Percentiles rank a stretch among this genome's conserved stretches.
Conservation (phyloP, 2,113 vertebrate genomes). For the Crocuta crocuta region DNA sequence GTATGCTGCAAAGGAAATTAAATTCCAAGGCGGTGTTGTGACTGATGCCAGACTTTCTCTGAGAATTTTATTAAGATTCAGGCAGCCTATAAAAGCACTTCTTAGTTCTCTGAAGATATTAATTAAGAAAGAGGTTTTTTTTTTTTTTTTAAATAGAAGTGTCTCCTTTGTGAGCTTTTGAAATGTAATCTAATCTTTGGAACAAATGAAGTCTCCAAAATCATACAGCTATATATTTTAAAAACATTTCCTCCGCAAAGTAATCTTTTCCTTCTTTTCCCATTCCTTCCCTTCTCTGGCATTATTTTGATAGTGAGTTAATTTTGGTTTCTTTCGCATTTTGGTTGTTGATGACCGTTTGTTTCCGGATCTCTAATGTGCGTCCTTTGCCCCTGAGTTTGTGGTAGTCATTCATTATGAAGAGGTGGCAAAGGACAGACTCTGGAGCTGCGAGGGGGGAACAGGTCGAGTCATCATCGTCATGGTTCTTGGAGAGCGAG, state of each 20-base stretch:
- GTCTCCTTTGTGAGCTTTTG: constrained; percentile 53
- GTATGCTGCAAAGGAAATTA: constrained; percentile 64
- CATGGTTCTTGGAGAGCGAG: not conserved
- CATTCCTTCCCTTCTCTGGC: not conserved
- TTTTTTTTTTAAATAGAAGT: not conserved
- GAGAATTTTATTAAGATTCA: constrained; percentile 71
- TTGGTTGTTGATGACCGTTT: not conserved
- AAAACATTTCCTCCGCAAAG: constrained; percentile 25
- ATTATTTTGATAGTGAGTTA: constrained; percentile 55
- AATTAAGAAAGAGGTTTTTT: not conserved
- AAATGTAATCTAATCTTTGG: constrained; percentile 50
- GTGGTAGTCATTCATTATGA: not conserved
- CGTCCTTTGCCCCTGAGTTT: not conserved
- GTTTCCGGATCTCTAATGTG: not conserved
- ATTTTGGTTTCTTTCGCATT: constrained; percentile 46
- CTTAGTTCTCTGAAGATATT: constrained; percentile 49
- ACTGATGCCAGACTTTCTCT: constrained; percentile 72
- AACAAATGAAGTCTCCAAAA: constrained; percentile 23
- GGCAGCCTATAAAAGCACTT: constrained; percentile 58
- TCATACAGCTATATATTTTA: constrained; percentile 15
- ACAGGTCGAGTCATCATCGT: too few species aligned
- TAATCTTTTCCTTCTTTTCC: not conserved
- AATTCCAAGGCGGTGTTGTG: constrained; percentile 77
- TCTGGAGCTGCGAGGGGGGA: not conserved
- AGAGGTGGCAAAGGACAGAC: not conserved